Percentiles rank a stretch among this genome's conserved stretches.
Evolutionary conservation across 2,113 vertebrate species (phyloP).

Genomic region (Callithrix jacchus): DNA sequence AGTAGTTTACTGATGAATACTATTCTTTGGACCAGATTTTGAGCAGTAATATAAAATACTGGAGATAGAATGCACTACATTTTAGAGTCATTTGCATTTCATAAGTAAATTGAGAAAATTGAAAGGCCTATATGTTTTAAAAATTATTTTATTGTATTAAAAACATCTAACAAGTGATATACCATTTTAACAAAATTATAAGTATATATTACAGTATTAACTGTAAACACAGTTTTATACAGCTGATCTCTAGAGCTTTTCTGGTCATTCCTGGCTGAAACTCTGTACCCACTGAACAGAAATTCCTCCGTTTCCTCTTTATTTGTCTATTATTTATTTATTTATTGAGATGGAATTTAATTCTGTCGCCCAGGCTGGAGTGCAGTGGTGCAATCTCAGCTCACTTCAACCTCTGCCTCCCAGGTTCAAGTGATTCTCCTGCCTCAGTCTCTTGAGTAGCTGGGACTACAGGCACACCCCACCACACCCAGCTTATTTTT

Average conservation of each 20-base stretch:
- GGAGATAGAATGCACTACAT: neutral
- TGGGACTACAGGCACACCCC: no score
- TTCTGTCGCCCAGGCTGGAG: no score
- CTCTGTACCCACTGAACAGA: neutral
- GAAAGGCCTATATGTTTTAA: neutral
- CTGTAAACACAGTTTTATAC: neutral
- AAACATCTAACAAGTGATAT: neutral
- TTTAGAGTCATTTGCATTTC: neutral
- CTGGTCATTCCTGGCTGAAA: neutral
- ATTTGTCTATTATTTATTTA: no score
- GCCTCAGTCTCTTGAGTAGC: no score
- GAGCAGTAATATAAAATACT: neutral
- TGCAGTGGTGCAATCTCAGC: no score
- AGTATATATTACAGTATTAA: neutral
- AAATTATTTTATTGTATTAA: neutral
- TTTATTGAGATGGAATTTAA: no score
- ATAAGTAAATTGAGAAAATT: neutral
- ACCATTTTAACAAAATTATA: neutral
- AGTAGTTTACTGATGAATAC: neutral
- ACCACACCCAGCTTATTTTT: no score
- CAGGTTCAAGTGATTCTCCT: no score
- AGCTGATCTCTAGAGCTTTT: neutral
- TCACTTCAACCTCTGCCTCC: no score
- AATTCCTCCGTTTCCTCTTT: neutral
- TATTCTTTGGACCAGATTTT: neutral